A percentile compares a stretch with the other conserved stretches of the same genome.
Conservation (phyloP, 2,797 vertebrate genomes). For the Amphiprion clarkii region DNA sequence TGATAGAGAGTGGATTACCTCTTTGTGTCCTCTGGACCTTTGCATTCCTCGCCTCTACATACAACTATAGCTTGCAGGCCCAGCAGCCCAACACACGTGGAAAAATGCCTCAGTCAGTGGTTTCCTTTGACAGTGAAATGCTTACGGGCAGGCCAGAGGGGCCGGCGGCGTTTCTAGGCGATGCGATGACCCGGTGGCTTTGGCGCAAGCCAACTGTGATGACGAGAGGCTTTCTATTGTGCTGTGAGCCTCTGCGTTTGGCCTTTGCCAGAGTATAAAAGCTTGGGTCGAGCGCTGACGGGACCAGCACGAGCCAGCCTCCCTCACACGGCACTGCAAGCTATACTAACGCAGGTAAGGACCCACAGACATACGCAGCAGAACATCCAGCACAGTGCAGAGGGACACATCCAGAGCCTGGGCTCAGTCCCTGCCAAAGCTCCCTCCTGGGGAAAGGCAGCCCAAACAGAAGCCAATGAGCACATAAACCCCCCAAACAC, state of each 20-base stretch:
- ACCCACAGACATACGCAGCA: constrained; percentile 61
- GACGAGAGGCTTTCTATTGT: constrained; percentile 92
- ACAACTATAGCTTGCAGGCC: constrained; percentile 56
- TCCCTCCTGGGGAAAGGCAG: constrained; percentile 26
- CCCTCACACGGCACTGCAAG: constrained; percentile 83
- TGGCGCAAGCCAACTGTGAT: constrained; percentile 85
- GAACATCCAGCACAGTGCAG: constrained; percentile 7
- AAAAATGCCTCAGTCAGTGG: constrained; percentile 82
- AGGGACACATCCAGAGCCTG: constrained; percentile 29
- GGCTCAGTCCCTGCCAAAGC: constrained; percentile 40
- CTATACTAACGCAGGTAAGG: constrained; percentile 93
- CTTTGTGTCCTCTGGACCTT: constrained; percentile 70
- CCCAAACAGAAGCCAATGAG: constrained; percentile 59
- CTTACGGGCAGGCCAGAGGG: constrained; percentile 86
- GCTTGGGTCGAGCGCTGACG: constrained; percentile 62
- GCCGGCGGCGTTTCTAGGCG: constrained; percentile 78
- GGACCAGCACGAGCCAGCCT: constrained; percentile 84
- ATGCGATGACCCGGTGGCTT: constrained; percentile 85
- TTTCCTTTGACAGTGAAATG: constrained; percentile 90
- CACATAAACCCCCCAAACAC: constrained; percentile 43
- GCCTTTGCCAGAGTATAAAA: constrained; percentile 97
- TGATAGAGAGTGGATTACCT: constrained; percentile 64
- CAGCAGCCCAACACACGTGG: constrained; percentile 32
- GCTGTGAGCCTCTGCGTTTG: constrained; percentile 74
- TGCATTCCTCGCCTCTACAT: constrained; percentile 69